Evolutionary conservation across 2,113 vertebrate species (phyloP).

Genomic region (Thunnus thynnus): DNA sequence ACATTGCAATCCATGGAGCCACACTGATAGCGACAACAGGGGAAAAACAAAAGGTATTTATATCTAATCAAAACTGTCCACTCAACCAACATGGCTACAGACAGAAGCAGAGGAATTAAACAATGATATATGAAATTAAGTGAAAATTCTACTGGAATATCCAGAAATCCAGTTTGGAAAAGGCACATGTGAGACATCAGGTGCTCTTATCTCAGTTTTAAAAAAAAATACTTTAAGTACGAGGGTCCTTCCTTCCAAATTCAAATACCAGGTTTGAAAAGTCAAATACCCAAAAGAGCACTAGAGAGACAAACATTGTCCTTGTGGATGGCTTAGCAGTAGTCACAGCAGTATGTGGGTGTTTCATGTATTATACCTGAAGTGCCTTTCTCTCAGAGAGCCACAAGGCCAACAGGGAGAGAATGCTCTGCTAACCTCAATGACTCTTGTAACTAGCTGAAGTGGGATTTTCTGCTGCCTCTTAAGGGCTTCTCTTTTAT

Average conservation of each 20-base stretch:
- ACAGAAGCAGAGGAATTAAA: background rate
- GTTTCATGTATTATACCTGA: conserved; percentile 55
- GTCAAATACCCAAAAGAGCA: conserved; percentile 27
- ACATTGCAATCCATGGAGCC: no score
- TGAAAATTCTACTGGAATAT: background rate
- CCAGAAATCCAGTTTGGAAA: background rate
- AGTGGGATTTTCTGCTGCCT: conserved; percentile 62
- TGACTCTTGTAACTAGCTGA: conserved; percentile 55
- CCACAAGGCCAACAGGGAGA: conserved; percentile 30
- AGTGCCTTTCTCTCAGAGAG: conserved; percentile 53
- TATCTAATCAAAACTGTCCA: background rate
- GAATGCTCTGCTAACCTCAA: conserved; percentile 52
- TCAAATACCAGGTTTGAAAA: conserved; percentile 28
- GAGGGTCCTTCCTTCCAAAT: conserved; percentile 1
- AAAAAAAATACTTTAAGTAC: background rate
- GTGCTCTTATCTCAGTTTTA: background rate
- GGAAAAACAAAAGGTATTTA: no score
- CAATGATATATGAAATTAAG: background rate
- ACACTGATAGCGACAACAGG: no score
- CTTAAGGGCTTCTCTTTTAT: conserved; percentile 60
- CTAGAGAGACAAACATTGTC: conserved; percentile 1
- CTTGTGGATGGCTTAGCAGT: conserved; percentile 24
- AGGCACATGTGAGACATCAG: background rate
- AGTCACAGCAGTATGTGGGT: conserved; percentile 21
- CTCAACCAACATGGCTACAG: background rate